Evolutionary conservation across 2,113 vertebrate genomes (phyloP).

Genomic region (Phaethornis superciliosus): DNA sequence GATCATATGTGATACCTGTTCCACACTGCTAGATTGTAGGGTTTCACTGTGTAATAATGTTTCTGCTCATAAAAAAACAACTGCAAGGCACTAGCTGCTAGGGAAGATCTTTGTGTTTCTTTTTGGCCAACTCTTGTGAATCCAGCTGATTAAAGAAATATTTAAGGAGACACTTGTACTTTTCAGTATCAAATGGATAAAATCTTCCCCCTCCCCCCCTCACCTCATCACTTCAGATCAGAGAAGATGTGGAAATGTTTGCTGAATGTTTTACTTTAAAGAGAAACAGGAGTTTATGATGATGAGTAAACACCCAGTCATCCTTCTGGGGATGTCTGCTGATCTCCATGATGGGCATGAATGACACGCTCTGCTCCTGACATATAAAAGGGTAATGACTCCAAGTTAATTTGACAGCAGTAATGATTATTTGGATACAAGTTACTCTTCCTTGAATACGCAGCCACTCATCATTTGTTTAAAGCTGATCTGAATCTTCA

Average conservation of each 20-base stretch:
- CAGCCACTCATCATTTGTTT: constrained; percentile 1
- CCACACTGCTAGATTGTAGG: neutral
- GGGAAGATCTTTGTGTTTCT: neutral
- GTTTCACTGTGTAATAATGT: neutral
- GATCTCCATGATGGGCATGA: neutral
- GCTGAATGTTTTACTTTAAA: neutral
- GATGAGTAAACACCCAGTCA: neutral
- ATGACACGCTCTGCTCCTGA: neutral
- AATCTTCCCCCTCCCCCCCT: neutral
- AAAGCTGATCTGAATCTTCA: neutral
- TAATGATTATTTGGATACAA: constrained; percentile 49
- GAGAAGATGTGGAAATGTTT: neutral
- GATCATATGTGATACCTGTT: neutral
- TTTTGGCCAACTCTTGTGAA: neutral
- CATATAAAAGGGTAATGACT: constrained; percentile 15
- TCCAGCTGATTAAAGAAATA: neutral
- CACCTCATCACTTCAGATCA: neutral
- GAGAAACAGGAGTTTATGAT: neutral
- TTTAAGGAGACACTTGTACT: neutral
- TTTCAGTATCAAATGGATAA: neutral
- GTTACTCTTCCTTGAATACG: constrained; percentile 29
- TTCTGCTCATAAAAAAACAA: neutral
- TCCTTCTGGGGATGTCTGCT: neutral
- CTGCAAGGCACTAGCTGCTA: neutral
- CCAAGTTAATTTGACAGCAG: constrained; percentile 28